Conservation (phyloP, 1,140 invertebrate genomes). For the Elymnias hypermnestra region DNA sequence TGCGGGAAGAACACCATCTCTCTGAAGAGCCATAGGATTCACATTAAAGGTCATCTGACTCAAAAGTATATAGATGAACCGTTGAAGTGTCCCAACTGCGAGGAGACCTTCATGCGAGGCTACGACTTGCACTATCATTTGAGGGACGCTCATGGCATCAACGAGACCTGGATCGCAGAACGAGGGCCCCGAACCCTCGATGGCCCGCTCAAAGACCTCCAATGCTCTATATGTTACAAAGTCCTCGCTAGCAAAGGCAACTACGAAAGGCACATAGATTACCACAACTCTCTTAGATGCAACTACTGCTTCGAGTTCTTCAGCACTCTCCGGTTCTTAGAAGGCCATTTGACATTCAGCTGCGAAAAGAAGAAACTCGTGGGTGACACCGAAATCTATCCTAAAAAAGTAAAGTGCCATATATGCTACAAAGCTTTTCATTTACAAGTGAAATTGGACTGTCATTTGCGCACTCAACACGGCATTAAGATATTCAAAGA, state of each 20-base stretch:
- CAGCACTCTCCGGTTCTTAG: conserved; percentile 55
- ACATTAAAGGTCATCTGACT: conserved; percentile 62
- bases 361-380: conserved; percentile 67
- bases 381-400: conserved; percentile 61
- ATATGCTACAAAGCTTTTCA: conserved; percentile 72
- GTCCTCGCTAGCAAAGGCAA: conserved; percentile 63
- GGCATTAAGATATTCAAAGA: conserved; percentile 45
- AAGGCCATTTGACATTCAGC: conserved; percentile 61
- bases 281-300: conserved; percentile 68
- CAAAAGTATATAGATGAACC: conserved; percentile 60
- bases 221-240: conserved; percentile 70
- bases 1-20: conserved; percentile 68
- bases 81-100: conserved; percentile 58
- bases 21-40: conserved; percentile 53
- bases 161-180: conserved; percentile 62
- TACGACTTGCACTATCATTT: conserved; percentile 66
- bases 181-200: conserved; percentile 33
- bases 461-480: conserved; percentile 65
- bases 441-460: conserved; percentile 70
- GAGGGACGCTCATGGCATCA: conserved; percentile 52
- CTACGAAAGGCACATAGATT: conserved; percentile 66
- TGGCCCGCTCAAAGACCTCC: conserved; percentile 57
- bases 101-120: conserved; percentile 53
- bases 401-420: conserved; percentile 64
- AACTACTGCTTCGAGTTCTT: conserved; percentile 74